phyloP scores from a whole-genome alignment of 2,113 vertebrate genomes.

The Erythrocercus mccallii region DNA sequence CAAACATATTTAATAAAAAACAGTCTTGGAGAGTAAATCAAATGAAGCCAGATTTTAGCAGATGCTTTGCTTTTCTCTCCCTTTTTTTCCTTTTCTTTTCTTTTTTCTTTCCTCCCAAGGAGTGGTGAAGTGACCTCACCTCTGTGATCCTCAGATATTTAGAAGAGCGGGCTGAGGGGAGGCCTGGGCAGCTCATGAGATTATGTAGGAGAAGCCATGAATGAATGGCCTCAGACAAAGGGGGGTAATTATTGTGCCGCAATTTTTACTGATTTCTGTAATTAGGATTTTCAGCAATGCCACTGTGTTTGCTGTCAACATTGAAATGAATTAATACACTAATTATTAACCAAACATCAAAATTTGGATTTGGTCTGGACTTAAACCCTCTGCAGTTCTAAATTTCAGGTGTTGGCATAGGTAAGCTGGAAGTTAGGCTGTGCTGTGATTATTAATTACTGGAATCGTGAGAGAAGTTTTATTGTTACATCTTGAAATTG shows the following conservation, averaged over 20 bases:
- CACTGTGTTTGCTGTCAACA: neutral
- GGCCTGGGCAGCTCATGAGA: constrained; percentile 31
- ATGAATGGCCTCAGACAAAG: constrained; percentile 48
- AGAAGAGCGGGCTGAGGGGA: constrained; percentile 5
- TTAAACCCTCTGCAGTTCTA: neutral
- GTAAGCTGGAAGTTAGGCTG: neutral
- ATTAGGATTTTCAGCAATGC: constrained; percentile 42
- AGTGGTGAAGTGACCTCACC: constrained; percentile 68
- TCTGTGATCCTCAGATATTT: constrained; percentile 52
- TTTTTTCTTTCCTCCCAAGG: neutral
- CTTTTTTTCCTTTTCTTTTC: neutral
- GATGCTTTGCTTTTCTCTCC: constrained; percentile 27
- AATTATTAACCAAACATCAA: neutral
- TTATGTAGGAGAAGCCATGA: constrained; percentile 49
- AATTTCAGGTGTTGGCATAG: neutral
- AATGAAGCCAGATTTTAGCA: constrained; percentile 78
- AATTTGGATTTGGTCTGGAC: neutral
- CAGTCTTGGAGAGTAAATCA: constrained; percentile 79
- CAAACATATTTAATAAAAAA: constrained; percentile 86
- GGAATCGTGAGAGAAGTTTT: neutral
- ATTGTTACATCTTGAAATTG: neutral
- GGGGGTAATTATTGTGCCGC: constrained; percentile 51
- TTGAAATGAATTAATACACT: constrained; percentile 13
- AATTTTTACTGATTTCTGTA: constrained; percentile 55
- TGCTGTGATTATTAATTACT: neutral